Percentiles rank a stretch among this genome's conserved stretches.
Conservation (phyloP, 2,888 invertebrate genomes). For the Ferdinandea cuprea region DNA sequence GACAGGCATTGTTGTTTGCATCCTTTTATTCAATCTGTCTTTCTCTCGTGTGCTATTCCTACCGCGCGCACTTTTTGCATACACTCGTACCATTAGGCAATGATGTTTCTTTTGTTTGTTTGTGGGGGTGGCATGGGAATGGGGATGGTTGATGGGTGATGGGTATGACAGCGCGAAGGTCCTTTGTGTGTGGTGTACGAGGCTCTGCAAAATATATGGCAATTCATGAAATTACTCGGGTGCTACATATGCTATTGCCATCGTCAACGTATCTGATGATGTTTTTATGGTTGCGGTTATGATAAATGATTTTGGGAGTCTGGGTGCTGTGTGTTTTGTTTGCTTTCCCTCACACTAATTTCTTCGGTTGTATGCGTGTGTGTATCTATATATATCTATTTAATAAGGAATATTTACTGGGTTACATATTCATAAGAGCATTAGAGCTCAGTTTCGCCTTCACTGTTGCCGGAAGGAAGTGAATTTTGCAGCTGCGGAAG, state of each 20-base stretch:
- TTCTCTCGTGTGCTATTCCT: slow-evolving; percentile 18
- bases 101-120: slow-evolving; percentile 69
- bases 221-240: slow-evolving; percentile 68
- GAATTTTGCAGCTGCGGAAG: slow-evolving; percentile 44
- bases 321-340: slow-evolving; percentile 38
- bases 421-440: slow-evolving; percentile 25
- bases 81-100: slow-evolving; percentile 67
- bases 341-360: slow-evolving; percentile 5
- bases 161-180: slow-evolving; percentile 31
- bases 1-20: slow-evolving; percentile 72
- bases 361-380: slow-evolving; percentile 11
- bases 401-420: slow-evolving; percentile 57
- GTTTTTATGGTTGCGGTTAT: slow-evolving; percentile 74
- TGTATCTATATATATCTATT: slow-evolving; percentile 42
- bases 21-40: slow-evolving; percentile 62
- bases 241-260: slow-evolving; percentile 71
- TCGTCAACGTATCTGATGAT: slow-evolving; percentile 72
- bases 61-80: slow-evolving; percentile 50
- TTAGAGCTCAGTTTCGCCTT: slow-evolving; percentile 32
- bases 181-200: slow-evolving; percentile 47
- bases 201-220: slow-evolving; percentile 42
- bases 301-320: slow-evolving; percentile 66
- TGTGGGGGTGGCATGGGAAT: slow-evolving; percentile 15
- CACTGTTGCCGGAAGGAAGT: slow-evolving; percentile 43
- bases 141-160: too few species aligned